A percentile compares a stretch with the other conserved stretches of the same genome.
These are phyloP conservation scores for Notodonta ziczac DNA, from an alignment of 2,888 invertebrate genomes.

Conservation along the genomic window DNA sequence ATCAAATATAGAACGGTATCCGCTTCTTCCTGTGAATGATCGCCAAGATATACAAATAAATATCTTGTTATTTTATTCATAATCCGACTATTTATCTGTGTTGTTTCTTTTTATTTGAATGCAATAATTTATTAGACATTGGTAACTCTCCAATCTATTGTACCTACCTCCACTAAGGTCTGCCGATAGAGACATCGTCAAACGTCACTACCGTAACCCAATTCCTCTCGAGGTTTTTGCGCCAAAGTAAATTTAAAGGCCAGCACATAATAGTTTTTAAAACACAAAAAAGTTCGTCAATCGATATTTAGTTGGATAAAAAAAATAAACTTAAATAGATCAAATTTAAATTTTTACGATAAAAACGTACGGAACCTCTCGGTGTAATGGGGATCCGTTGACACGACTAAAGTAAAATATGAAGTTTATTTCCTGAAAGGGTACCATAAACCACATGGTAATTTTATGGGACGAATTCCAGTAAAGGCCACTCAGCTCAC, in stretches of 20 bases:
- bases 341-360: not conserved
- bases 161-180: slow-evolving; percentile 3
- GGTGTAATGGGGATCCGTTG: slow-evolving; percentile 13
- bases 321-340: slow-evolving; percentile 3
- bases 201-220: slow-evolving; percentile 1
- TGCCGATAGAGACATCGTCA: not conserved
- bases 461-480: too few species aligned
- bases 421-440: too few species aligned
- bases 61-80: too few species aligned
- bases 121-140: not conserved
- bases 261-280: slow-evolving; percentile 1
- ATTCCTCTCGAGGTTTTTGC: slow-evolving; percentile 1
- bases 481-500: too few species aligned
- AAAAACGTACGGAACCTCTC: not conserved
- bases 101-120: too few species aligned
- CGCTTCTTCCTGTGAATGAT: too few species aligned
- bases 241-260: slow-evolving; percentile 1
- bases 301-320: not conserved
- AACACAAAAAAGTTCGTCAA: not conserved
- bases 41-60: too few species aligned
- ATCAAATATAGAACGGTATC: too few species aligned
- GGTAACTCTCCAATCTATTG: slow-evolving; percentile 2
- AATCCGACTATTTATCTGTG: too few species aligned
- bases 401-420: not conserved
- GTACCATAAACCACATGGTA: too few species aligned